These are phyloP conservation scores for Sus cebifrons DNA, from an alignment of 2,797 vertebrate genomes.

Conservation along the genomic window DNA sequence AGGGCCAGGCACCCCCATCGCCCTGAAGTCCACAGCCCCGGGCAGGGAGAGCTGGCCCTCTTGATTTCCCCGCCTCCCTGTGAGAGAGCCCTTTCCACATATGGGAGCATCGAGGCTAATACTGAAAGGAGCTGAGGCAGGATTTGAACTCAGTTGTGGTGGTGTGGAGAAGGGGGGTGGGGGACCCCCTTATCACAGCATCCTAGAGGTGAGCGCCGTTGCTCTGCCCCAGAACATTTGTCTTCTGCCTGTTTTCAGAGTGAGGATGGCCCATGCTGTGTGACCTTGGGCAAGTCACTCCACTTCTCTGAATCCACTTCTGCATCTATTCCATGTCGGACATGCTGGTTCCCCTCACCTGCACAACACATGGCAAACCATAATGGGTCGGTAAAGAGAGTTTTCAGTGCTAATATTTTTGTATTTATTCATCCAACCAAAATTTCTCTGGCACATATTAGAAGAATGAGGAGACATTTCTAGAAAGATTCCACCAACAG, in stretches of 20 bases:
- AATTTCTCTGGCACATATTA: not conserved
- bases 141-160: not conserved
- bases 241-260: not conserved
- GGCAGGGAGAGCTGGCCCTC: not conserved
- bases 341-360: not conserved
- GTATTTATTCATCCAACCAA: not conserved
- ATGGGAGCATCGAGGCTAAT: not conserved
- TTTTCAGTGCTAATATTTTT: not conserved
- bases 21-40: not conserved
- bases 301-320: not conserved
- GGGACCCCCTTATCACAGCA: not conserved
- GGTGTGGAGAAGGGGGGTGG: fast-evolving
- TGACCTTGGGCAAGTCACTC: not conserved
- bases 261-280: not conserved
- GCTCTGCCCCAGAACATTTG: not conserved
- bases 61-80: not conserved
- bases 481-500: not conserved
- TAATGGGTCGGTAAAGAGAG: not conserved
- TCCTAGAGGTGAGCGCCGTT: not conserved
- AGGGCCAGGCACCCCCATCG: not conserved
- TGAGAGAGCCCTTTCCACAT: not conserved
- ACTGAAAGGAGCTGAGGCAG: not conserved
- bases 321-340: not conserved
- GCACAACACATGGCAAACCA: too few relatives aligned
- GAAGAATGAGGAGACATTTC: not conserved